Evolutionary conservation across 2,888 invertebrate genomes (phyloP), one percentile per base, ranked within the genome.

Genomic region (Apotomis betuletana): DNA sequence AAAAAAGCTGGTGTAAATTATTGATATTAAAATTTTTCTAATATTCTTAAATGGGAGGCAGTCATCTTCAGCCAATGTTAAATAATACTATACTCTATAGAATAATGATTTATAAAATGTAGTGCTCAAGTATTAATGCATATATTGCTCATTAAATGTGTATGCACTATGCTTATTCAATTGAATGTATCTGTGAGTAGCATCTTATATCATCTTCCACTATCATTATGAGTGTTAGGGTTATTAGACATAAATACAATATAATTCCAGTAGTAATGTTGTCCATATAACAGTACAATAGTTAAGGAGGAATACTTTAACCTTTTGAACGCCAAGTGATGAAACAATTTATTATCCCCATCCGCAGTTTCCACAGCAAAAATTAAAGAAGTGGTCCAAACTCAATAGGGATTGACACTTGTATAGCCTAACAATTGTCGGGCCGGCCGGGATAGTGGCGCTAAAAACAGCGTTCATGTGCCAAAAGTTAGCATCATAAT

Each of bases 161-260:
- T 62, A 68, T 67, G 55, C 54, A 68, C 67, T 54, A 59, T 63
- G 72, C 68, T 72, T 72, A 68, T 72, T 63, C 55, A 70, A 52
- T 63, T 58, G 44, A 58, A 68, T 59, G 62, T 67, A 68, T 72
- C 44, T 67, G 62, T 63, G 38, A 67, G 65, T 71, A 71, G 55
- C 74, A 76, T 80, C 75, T 77, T 70, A 73, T 74, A 77, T 78
- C 79, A 81, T 80, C 79, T 83, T 81, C 79, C 80, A 79, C 80
- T 81, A 75, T 77, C 41, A 60, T 60, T 44, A 46, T 61, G 55
- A 70, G n/a, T 65, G 15, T 41, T 41, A 59, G 49, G 46, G 38
- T 58, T 41, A 38, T 51, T 51, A 15, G 15, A 64, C 64, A 55
- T 58, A 38, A n/a, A 64, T 54, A 54, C 10, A 44, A 64, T 64